Base-by-base conservation (phyloP, 2,888 invertebrate species). In the Limnephilus lunatus region DNA sequence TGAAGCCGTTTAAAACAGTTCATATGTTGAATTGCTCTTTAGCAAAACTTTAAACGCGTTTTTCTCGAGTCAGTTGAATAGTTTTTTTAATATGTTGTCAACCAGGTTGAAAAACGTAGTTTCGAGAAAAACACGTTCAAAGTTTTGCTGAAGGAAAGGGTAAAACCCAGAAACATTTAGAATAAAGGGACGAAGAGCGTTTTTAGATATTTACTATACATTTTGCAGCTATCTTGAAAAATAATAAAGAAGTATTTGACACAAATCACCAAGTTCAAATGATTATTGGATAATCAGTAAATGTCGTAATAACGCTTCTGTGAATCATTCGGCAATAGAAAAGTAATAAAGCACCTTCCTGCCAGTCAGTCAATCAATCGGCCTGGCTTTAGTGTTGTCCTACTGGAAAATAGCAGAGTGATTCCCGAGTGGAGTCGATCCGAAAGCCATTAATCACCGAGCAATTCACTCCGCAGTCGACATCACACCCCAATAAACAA, bases 311-410 rank as follows among this genome's bases (percentile, higher is more conserved):
- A 25, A n/a, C 25, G 25, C 9, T 68, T 25, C 25, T 68, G 68
- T 9, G 68, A 68, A 7, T 1, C 53, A 53, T 15, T 68, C 68
- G 25, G 25, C 25, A 48, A 48, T 7, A n/a, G 25, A 5, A 68
- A 25, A 25, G 25, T 9, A 68, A 68, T 68, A 68, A 68, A 25
- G n/a, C 9, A 68, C 68, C 68, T 68, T 35, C 83, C 35, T 35
- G 83, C 83, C 32, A 83, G 83, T 83, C 83, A 83, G 31, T 83
- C 83, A 83, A 83, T 83, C 83, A 32, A 32, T 14, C 25, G 83
- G 15, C 31, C 15, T 35, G 25, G 35, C 83, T 35, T 83, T 83
- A 35, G 25, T n/a, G 68, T 25, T 68, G 68, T 68, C 68, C 68
- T n/a, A n/a, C 68, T 68, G 68, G 68, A 25, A 68, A n/a, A 25